Conservation (phyloP, 64 coral and sea anemone species). For the Montipora capricornis region DNA sequence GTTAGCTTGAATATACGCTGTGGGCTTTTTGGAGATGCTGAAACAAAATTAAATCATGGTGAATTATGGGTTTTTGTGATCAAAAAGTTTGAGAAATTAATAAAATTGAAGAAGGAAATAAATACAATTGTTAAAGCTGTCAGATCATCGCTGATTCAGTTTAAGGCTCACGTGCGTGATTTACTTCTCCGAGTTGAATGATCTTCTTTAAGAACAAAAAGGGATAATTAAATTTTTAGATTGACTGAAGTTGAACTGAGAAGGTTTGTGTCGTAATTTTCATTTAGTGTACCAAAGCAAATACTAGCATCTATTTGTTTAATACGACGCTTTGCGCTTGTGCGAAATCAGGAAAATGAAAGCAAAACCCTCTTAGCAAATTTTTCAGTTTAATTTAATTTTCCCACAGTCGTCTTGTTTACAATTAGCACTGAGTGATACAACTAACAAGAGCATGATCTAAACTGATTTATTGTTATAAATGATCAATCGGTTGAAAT, state of each 20-base stretch:
- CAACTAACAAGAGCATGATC: not conserved
- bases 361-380: conserved; percentile 14
- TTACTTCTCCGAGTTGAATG: not conserved
- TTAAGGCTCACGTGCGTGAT: not conserved
- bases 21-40: conserved; percentile 23
- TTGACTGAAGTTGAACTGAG: conserved; percentile 3
- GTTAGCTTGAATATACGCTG: not conserved
- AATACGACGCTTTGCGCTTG: conserved; percentile 4
- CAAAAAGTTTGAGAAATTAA: conserved; percentile 59
- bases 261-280: conserved; percentile 24
- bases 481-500: not conserved
- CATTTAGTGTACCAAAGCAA: conserved; percentile 45
- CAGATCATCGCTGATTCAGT: not conserved
- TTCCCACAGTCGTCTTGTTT: not conserved
- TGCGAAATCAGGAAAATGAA: not conserved
- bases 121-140: conserved; percentile 16
- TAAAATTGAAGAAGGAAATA: conserved; percentile 22
- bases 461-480: conserved; percentile 20
- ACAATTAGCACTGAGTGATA: conserved; percentile 9
- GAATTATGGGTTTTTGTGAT: conserved; percentile 31
- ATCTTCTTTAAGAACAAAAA: conserved; percentile 15
- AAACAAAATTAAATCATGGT: conserved; percentile 45
- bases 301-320: conserved; percentile 34
- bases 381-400: conserved; percentile 3
- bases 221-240: conserved; percentile 53